Evolutionary conservation across 2,797 vertebrate genomes (phyloP).

Genomic region (Ctenosaura bakeri): DNA sequence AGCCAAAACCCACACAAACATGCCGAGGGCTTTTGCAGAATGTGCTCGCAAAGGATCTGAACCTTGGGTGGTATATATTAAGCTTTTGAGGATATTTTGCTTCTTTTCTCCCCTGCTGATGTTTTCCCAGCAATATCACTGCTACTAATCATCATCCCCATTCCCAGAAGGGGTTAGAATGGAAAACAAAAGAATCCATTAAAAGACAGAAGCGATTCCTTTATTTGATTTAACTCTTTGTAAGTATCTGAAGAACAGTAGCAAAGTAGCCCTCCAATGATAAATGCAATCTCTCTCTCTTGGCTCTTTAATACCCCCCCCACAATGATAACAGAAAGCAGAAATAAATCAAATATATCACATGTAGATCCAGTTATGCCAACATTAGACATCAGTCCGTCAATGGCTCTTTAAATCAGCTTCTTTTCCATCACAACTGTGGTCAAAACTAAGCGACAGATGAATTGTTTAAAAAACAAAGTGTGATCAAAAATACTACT

Average conservation of each 20-base stretch:
- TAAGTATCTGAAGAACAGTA: neutral
- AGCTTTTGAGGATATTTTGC: slow-evolving; percentile 4
- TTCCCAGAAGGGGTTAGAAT: neutral
- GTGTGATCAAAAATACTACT: neutral
- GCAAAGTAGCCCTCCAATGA: neutral
- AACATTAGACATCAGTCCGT: no score
- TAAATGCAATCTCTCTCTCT: no score
- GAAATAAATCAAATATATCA: neutral
- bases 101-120: neutral
- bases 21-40: slow-evolving; percentile 25
- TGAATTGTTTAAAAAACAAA: neutral
- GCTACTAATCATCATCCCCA: neutral
- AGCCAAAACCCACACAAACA: slow-evolving; percentile 13
- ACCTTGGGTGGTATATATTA: neutral
- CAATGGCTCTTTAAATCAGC: neutral
- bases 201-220: neutral
- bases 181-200: neutral
- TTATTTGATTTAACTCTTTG: neutral
- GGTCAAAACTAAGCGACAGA: neutral
- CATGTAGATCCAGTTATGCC: neutral
- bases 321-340: neutral
- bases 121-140: neutral
- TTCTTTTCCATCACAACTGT: neutral
- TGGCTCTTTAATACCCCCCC: no score
- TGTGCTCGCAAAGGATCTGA: slow-evolving; percentile 25